Evolutionary conservation across 2,888 invertebrate genomes (phyloP), one percentile per base, ranked within the genome.

Genomic region (Oscheius onirici): DNA sequence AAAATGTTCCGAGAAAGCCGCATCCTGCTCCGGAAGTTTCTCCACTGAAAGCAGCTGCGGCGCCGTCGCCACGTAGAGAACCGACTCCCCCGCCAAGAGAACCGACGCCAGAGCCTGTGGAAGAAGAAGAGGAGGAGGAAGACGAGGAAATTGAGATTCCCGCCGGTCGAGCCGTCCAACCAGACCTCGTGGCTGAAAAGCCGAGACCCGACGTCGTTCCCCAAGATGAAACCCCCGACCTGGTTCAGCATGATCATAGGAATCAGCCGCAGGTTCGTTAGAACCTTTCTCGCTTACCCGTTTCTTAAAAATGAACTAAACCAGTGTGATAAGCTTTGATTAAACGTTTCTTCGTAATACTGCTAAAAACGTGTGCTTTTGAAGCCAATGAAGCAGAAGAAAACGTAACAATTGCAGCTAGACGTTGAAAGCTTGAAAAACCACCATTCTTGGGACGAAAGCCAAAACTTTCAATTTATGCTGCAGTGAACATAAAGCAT

Each of bases 161-260:
- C 17, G 61, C 24, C 5, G 34, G 44, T 17, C 15, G 43, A 13
- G 43, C 34, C 20, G 60, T 49, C n/a, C 51, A 70, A 34, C 70
- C 70, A 34, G 70, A 70, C 26, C 44, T 70, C 17, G 41, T 70
- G 10, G 54, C 70, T 6, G 70, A 70, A 26, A 46, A 61, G 20
- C 61, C 70, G 1, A 20, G 26, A 20, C 70, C 70, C 2, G 70
- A 70, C n/a, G 44, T 70, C n/a, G 52, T 70, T 3, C 70, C 70
- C 20, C 44, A 40, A 17, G 63, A 61, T 28, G 63, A 24, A 15
- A 52, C 63, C 15, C 70, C 70, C n/a, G 70, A 70, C 63, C 54
- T 70, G 6, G 69, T 69, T 6, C 60, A 66, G 11, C 66, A 63
- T 34, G 63, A 63, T 8, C 63, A 40, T n/a, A 24, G 63, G 24